phyloP scores from a whole-genome alignment of 2,888 invertebrate genomes.

The Abrostola triplasia region DNA sequence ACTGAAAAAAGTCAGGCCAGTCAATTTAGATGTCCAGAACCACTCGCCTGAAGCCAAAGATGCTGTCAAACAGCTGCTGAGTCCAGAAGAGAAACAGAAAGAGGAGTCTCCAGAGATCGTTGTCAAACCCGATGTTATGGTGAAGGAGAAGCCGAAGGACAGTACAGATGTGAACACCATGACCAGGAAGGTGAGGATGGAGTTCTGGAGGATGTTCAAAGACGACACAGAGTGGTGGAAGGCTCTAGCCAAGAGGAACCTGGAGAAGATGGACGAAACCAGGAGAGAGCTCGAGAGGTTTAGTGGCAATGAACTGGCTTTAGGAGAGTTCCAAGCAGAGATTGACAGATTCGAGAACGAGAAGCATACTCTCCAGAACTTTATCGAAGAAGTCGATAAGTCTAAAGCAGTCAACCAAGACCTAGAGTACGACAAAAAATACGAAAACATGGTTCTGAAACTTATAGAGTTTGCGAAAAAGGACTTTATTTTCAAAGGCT shows the following conservation, averaged over 20 bases:
- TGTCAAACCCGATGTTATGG: constrained; percentile 64
- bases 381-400: constrained; percentile 82
- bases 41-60: constrained; percentile 52
- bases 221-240: constrained; percentile 86
- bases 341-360: constrained; percentile 76
- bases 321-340: constrained; percentile 78
- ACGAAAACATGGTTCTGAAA: constrained; percentile 83
- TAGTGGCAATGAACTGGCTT: constrained; percentile 80
- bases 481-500: constrained; percentile 84
- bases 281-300: constrained; percentile 81
- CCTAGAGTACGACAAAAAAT: constrained; percentile 81
- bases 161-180: constrained; percentile 59
- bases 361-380: constrained; percentile 76
- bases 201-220: constrained; percentile 84
- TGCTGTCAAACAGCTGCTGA: constrained; percentile 52
- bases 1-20: constrained; percentile 78
- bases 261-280: constrained; percentile 84
- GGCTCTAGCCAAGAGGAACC: constrained; percentile 80
- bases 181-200: constrained; percentile 67
- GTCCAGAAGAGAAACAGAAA: constrained; percentile 70
- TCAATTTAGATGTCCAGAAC: constrained; percentile 65
- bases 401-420: constrained; percentile 78
- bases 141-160: constrained; percentile 40
- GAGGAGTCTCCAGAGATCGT: constrained; percentile 67
- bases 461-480: constrained; percentile 84